Evolutionary conservation across 2,797 vertebrate genomes (phyloP), one percentile per base, ranked within the genome.

Genomic region (Cryptoblepharus egeriae): DNA sequence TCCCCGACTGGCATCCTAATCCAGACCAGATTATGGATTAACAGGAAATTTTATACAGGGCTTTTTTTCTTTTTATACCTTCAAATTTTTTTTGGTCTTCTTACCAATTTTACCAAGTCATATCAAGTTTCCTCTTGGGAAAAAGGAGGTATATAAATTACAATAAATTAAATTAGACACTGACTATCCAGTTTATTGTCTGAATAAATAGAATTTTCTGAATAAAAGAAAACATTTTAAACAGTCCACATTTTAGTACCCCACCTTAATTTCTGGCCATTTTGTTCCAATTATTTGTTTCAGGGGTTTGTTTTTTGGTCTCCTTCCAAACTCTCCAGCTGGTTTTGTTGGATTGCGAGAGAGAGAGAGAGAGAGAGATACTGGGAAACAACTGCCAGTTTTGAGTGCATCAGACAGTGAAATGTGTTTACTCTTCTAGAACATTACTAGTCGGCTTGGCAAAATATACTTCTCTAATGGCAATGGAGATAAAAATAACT

Each of bases 381-480:
- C 35, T 87, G 4, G 49, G 30, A 67, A 77, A 77, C 18, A 67
- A 30, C 22, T 60, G 37, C 45, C 81, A 87, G 75, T 84, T 81
- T 18, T 77, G 77, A 86, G 85, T 79, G 10, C 35, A 77, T 37
- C 72, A 49, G 75, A 71, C 0, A 81, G 72, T 16, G 60, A 84
- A 68, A 81, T 52, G 24, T 26, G 45, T 84, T 87, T 89, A 91
- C 77, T 64, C 77, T 88, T 92, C 20, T 35, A 69, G 49, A 42
- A 58, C 80, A 49, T 63, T 71, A 58, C 75, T 24, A 79, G 4
- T 57, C 11, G 11, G 26, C 39, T 39, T 0, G 11, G 72, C 85
- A 82, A 83, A 89, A 30, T 2, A 45, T 45, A 28, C n/a, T 49
- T 15, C 4, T 79, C 6, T 35, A 30, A 30, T 32, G 61, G 2